A percentile compares a stretch with the other conserved stretches of the same genome.
These are phyloP conservation scores for Ditylenchus dipsaci DNA, from an alignment of 1,140 invertebrate species.

Conservation along the genomic window DNA sequence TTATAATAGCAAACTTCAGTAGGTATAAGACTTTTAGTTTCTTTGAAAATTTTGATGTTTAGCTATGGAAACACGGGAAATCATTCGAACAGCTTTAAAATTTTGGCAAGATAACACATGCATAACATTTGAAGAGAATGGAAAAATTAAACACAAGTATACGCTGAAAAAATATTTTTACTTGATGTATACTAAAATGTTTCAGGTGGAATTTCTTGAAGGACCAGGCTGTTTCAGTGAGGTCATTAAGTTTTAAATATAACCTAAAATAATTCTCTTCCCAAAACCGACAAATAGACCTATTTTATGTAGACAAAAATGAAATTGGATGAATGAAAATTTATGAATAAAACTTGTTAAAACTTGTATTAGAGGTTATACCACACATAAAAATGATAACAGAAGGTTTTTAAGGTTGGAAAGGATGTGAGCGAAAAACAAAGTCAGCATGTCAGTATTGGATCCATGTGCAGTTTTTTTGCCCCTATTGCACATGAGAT, in stretches of 20 bases:
- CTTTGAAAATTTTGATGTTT: no score
- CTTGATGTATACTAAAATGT: not conserved
- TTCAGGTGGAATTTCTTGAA: not conserved
- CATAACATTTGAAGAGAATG: not conserved
- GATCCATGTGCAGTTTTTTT: not conserved
- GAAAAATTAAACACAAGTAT: not conserved
- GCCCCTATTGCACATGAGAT: slow-evolving; percentile 1
- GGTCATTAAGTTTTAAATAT: not conserved
- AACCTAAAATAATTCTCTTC: no score
- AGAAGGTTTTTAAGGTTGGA: not conserved
- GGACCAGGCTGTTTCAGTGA: not conserved
- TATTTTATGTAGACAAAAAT: no score
- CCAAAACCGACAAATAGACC: no score
- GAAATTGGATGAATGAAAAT: no score
- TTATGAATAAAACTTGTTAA: no score
- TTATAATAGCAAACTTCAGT: no score
- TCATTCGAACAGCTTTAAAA: not conserved
- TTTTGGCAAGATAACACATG: slow-evolving; percentile 1
- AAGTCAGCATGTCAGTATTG: not conserved
- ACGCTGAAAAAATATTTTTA: not conserved
- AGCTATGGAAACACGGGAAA: not conserved
- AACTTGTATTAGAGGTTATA: no score
- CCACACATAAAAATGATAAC: no score
- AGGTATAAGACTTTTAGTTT: no score
- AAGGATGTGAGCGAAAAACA: not conserved